Evolutionary conservation across 2,113 vertebrate genomes (phyloP), one percentile per base, ranked within the genome.

Genomic region (Phoenicopterus ruber): DNA sequence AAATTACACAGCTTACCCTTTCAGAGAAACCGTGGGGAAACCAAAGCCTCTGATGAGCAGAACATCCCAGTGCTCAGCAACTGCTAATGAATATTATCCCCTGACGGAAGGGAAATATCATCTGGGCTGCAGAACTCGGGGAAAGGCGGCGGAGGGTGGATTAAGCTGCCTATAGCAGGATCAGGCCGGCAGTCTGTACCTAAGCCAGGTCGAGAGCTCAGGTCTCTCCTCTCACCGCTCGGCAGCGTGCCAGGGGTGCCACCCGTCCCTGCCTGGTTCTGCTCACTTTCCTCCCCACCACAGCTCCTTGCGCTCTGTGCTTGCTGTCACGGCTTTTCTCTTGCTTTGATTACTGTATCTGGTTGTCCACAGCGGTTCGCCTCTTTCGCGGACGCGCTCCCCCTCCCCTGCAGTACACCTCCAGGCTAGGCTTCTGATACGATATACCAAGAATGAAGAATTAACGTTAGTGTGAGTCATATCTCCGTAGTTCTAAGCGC

Each of bases 201-300:
- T 9, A 6, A 69, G 76, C 31, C 19, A 2, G 0, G 1, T 1
- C 10, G n/a, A 76, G 76, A 42, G 59, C 72, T 57, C 34, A 1
- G 61, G 5, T 38, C 42, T 42, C 47, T 67, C 49, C 32, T 62
- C 24, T 62, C 21, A 7, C 38, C 9, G 3, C 36, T 14, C 32
- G 4, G 24, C 70, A 42, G 50, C 7, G 2, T 18, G n/a, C n/a
- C 3, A 0, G 0, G 4, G 1, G 0, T 61, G 74, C 24, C 5
- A 3, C 34, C 76, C 54, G 12, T 40, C 80, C 40, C 40, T 65
- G 52, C 38, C 29, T 29, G 31, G 9, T 40, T 71, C 38, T 47
- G 40, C 50, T n/a, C 4, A 1, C n/a, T 29, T 34, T n/a, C 69
- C 50, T 74, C 22, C n/a, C 20, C 38, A 21, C 49, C 55, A 8